These are phyloP conservation scores for Aulostomus chinensis DNA, from an alignment of 2,797 vertebrate species.

Conservation along the genomic window DNA sequence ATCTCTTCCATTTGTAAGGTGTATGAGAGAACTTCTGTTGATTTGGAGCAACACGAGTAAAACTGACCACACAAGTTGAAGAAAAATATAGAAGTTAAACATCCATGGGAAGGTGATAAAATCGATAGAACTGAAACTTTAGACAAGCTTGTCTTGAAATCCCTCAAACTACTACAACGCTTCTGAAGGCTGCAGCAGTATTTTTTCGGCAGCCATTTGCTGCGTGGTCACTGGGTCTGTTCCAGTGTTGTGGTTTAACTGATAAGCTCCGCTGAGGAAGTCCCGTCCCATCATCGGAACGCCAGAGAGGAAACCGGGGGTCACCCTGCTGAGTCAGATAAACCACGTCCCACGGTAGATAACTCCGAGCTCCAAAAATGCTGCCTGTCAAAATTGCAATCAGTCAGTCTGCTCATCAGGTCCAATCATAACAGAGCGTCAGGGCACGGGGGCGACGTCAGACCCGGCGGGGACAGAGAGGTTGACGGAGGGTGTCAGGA, in stretches of 20 bases:
- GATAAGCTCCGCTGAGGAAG: constrained; percentile 83
- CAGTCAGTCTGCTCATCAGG: constrained; percentile 17
- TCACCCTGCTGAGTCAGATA: constrained; percentile 72
- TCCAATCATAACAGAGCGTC: constrained; percentile 51
- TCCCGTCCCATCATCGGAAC: constrained; percentile 76
- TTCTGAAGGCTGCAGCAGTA: not conserved
- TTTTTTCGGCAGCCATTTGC: constrained; percentile 20
- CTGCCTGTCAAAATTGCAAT: constrained; percentile 29
- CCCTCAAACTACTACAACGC: too few species aligned
- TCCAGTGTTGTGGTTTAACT: constrained; percentile 76
- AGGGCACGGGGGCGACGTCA: not conserved
- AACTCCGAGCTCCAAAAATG: constrained; percentile 15
- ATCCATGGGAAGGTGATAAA: too few species aligned
- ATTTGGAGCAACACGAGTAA: too few species aligned
- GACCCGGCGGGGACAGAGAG: not conserved
- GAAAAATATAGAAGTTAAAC: too few species aligned
- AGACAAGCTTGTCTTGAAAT: too few species aligned
- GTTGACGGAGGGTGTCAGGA: not conserved
- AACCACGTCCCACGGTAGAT: constrained; percentile 45
- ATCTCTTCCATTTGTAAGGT: too few species aligned
- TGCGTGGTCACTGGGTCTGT: constrained; percentile 15
- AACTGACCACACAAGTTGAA: too few species aligned
- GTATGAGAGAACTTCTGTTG: too few species aligned
- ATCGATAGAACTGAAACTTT: too few species aligned
- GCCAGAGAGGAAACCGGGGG: constrained; percentile 72